Base-by-base conservation (phyloP, 2,888 invertebrate genomes). In the Ormyrus pomaceus region DNA sequence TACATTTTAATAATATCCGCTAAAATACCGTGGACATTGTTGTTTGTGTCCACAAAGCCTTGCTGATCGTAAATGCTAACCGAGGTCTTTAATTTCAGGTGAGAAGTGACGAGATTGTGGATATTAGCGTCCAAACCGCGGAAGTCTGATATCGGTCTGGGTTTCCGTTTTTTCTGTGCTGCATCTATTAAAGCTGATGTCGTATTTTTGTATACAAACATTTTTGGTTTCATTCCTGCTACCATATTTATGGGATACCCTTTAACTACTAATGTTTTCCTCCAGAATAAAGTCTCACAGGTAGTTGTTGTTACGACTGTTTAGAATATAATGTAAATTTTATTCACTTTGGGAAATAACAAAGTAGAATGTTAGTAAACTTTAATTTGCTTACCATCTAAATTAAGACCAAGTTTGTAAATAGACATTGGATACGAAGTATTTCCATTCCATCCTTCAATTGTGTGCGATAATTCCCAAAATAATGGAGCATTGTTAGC, bases 311-410 rank as follows among this genome's bases (percentile, higher is more conserved):
- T 6, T 2, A 58, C 46, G 2, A 11, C 72, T 72, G 55, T 19
- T 6, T 34, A 51, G 51, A 59, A 53, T 46, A 62, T 50, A 10
- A 53, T 19, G 4, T 7, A 46, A 34, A 51, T 46, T 50, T 65
- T n/a, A 13, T 11, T 65, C 9, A 7, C 71, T 82, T 83, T 86
- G 91, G 84, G 93, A 94, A 1, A 94, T 92, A 56, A 93, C 88
- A 55, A 94, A 87, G 70, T 94, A 92, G 0, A 78, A 8, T 11
- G 6, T 50, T 2, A 46, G 3, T n/a, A 73, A 51, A 9, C 10
- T 76, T 80, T 45, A 51, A 48, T 55, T 55, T 71, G 53, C 59
- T 78, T 68, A 82, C 65, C 34, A 50, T 50, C 9, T 10, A 46
- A 8, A 10, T 13, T 19, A 10, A 11, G 2, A 1, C 5, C 5